These are phyloP conservation scores for Ephydatia muelleri DNA, from an alignment of 37 sponge, comb jelly and placozoan species.

Conservation along the genomic window DNA sequence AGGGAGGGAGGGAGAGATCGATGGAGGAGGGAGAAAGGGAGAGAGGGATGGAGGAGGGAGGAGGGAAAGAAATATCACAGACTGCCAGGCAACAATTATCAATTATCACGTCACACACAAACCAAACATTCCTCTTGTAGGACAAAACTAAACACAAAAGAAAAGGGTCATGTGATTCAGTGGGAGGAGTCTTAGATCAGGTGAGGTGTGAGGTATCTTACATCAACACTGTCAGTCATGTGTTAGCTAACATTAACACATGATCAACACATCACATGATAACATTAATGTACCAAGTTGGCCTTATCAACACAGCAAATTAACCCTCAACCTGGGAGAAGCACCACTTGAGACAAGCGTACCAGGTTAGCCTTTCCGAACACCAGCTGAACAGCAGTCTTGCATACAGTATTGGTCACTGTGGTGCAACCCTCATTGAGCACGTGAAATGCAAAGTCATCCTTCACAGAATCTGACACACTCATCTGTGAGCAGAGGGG, in stretches of 20 bases:
- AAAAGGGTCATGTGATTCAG: not conserved
- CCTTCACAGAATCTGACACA: not conserved
- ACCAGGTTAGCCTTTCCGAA: slow-evolving; percentile 86
- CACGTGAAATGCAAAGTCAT: slow-evolving; percentile 53
- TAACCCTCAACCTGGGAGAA: not conserved
- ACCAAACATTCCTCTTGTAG: not conserved
- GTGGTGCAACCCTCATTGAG: slow-evolving; percentile 74
- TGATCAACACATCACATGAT: too few relatives aligned
- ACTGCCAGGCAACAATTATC: too few relatives aligned
- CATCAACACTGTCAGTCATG: too few relatives aligned
- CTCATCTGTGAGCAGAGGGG: not conserved
- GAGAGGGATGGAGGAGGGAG: not conserved
- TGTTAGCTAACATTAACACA: not conserved
- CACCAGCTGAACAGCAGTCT: slow-evolving; percentile 85
- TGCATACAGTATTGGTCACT: slow-evolving; percentile 74
- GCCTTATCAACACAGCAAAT: not conserved
- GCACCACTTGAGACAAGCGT: not conserved
- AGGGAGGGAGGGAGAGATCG: not conserved
- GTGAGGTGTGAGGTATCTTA: too few relatives aligned
- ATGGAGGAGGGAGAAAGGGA: not conserved
- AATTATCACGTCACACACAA: not conserved
- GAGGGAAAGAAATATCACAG: not conserved
- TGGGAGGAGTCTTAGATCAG: too few relatives aligned
- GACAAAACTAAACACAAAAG: not conserved
- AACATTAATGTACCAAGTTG: too few relatives aligned